Evolutionary conservation across 2,888 invertebrate species (phyloP).

Genomic region (Girardia tigrina): DNA sequence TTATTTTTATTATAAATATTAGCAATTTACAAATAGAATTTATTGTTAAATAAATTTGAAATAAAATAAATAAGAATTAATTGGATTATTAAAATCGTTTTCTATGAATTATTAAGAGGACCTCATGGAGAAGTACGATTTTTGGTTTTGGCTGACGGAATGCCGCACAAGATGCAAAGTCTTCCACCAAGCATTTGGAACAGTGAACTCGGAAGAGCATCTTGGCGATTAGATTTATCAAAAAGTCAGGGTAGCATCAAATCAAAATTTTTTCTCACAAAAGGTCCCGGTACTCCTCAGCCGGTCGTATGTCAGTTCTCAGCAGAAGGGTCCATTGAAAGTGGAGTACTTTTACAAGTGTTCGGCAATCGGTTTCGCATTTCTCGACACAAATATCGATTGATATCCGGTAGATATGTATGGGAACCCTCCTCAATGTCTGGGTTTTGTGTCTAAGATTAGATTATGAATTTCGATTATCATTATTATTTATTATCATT

Average conservation of each 20-base stretch:
- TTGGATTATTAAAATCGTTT: no score
- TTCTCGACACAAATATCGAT: neutral
- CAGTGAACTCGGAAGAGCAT: neutral
- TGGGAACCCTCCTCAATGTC: neutral
- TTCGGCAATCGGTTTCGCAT: neutral
- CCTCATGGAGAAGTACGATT: neutral
- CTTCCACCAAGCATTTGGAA: neutral
- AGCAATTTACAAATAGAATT: no score
- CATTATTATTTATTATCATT: no score
- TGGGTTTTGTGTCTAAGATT: neutral
- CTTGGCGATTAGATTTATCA: neutral
- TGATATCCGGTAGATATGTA: neutral
- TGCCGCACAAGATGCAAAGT: neutral
- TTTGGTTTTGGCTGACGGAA: neutral
- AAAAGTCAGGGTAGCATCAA: neutral
- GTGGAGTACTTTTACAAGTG: neutral
- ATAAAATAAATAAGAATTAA: no score
- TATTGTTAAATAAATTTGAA: no score
- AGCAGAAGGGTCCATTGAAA: neutral
- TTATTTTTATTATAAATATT: no score
- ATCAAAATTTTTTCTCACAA: neutral
- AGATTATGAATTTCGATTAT: no score
- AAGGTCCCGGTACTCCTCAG: neutral
- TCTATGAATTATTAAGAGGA: neutral
- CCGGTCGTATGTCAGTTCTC: neutral